Evolutionary conservation across 2,888 invertebrate species (phyloP), one percentile per base, ranked within the genome.

Genomic region (Nymphalis polychloros): DNA sequence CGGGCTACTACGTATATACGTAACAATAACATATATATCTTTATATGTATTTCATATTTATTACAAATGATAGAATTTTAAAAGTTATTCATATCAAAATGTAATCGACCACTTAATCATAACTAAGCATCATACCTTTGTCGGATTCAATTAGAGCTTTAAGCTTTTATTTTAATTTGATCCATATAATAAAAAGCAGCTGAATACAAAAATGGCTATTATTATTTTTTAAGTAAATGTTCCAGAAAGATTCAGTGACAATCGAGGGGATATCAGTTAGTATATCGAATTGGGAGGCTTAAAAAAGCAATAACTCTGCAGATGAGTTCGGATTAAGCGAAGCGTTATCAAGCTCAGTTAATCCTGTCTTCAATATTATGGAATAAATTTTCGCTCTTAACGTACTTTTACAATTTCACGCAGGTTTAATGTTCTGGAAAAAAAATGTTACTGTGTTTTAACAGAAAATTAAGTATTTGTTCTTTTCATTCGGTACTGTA

Each of bases 301-400:
- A 82, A 88, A 85, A 85, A 86, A 82, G 83, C 82, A 84, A 85
- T 82, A 83, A 78, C 84, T 76, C 75, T 78, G 76, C 79, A 81
- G 87, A 86, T 85, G 84, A 87, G 83, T 82, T 81, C 78, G 84
- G 84, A 81, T 88, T 82, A 84, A 86, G 81, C 79, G 82, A 78
- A 85, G 85, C 88, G 87, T 87, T 88, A 87, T 85, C 84, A 83
- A 88, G 81, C 86, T 80, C 84, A 84, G 85, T 84, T 89, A 87
- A 88, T 88, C 86, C 83, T 84, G 82, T 87, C 86, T 89, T 85
- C 84, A 83, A 82, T 86, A 83, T 88, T 88, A 89, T 87, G 87
- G 87, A 88, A 89, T 89, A 89, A 87, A 88, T 85, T 87, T 85
- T 83, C 82, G 75, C 81, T 81, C 75, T 78, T 81, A 77, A 79